A percentile compares a stretch with the other conserved stretches of the same genome.
Evolutionary conservation across 2,797 vertebrate genomes (phyloP).

Genomic region (Galago senegalensis): DNA sequence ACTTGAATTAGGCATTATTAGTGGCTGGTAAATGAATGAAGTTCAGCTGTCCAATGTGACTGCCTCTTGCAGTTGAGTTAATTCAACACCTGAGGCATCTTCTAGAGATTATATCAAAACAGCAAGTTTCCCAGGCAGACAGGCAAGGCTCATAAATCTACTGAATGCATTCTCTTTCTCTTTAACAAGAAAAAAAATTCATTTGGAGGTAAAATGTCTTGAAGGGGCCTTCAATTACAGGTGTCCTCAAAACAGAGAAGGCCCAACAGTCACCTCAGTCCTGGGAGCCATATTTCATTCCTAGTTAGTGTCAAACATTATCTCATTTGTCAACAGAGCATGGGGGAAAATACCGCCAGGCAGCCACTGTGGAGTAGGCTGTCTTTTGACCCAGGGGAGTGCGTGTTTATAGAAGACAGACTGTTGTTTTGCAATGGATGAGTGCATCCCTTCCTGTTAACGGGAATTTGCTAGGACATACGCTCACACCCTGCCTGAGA

Average conservation of each 20-base stretch:
- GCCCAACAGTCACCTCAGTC: constrained; percentile 75
- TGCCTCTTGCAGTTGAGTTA: constrained; percentile 80
- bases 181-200: constrained; percentile 80
- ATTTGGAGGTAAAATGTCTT: constrained; percentile 84
- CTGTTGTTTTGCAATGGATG: not conserved
- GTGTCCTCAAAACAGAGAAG: constrained; percentile 75
- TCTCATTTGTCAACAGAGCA: constrained; percentile 75
- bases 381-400: not conserved
- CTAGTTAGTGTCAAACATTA: constrained; percentile 10
- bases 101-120: constrained; percentile 82
- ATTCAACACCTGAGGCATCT: constrained; percentile 80
- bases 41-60: constrained; percentile 70
- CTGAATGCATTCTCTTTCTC: constrained; percentile 73
- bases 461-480: not conserved
- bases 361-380: not conserved
- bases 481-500: not conserved
- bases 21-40: constrained; percentile 69
- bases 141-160: constrained; percentile 82
- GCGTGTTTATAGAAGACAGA: not conserved
- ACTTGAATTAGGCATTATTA: not conserved
- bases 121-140: constrained; percentile 82
- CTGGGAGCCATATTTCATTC: constrained; percentile 77
- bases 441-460: not conserved
- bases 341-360: constrained; percentile 56
- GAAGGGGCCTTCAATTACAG: constrained; percentile 62